Evolutionary conservation across 1,140 invertebrate species (phyloP).

Genomic region (Hirudo medicinalis): DNA sequence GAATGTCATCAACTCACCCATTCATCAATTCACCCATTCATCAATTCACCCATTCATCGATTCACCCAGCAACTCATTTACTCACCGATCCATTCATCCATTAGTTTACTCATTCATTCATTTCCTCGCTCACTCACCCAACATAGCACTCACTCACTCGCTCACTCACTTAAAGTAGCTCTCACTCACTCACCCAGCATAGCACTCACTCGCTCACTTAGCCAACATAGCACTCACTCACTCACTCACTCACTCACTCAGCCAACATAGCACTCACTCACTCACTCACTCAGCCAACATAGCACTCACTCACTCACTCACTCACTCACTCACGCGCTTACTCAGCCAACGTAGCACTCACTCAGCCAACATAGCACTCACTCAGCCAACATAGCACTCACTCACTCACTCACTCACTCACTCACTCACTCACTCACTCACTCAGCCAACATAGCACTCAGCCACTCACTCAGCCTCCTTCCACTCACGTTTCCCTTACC

Average conservation of each 20-base stretch:
- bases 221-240: constrained; percentile 19
- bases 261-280: constrained; percentile 21
- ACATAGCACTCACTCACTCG: too few relatives aligned
- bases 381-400: too few relatives aligned
- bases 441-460: too few relatives aligned
- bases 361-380: too few relatives aligned
- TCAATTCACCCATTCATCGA: background rate
- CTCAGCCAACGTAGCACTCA: constrained; percentile 15
- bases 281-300: constrained; percentile 21
- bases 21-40: constrained; percentile 2
- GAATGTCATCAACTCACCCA: too few relatives aligned
- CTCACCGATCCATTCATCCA: background rate
- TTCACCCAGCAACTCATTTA: constrained; percentile 1
- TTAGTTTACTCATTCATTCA: too few relatives aligned
- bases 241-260: constrained; percentile 22
- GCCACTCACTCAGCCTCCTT: constrained; percentile 23
- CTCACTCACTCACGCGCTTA: too few relatives aligned
- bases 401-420: constrained; percentile 23
- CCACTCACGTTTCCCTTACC: constrained; percentile 13
- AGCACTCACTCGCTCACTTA: constrained; percentile 10
- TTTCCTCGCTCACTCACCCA: too few relatives aligned
- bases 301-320: constrained; percentile 16
- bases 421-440: constrained; percentile 23
- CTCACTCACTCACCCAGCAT: too few relatives aligned
- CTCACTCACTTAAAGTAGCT: too few relatives aligned